Evolutionary conservation across 2,888 invertebrate species (phyloP).

Genomic region (Shargacucullia verbasci): DNA sequence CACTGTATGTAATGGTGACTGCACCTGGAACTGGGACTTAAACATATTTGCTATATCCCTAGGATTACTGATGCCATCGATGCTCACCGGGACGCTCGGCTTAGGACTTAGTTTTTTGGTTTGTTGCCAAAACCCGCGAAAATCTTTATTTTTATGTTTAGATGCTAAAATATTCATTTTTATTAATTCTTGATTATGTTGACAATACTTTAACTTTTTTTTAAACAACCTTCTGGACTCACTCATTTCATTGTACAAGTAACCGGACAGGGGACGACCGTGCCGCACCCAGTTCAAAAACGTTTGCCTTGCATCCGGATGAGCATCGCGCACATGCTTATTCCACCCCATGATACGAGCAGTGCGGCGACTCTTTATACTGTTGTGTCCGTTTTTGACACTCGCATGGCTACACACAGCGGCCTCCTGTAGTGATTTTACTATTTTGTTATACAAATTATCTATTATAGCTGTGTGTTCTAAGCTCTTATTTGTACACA

Average conservation of each 20-base stretch:
- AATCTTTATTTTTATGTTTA: constrained; percentile 6
- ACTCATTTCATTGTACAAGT: neutral
- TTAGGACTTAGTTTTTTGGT: neutral
- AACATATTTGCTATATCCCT: neutral
- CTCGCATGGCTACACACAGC: too few species aligned
- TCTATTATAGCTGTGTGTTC: constrained; percentile 5
- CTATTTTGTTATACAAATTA: too few species aligned
- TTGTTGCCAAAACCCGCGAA: constrained; percentile 1
- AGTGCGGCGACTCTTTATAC: too few species aligned
- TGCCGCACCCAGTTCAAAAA: neutral
- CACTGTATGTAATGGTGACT: neutral
- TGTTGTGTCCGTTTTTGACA: too few species aligned
- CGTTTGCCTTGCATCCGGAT: neutral
- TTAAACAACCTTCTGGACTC: neutral
- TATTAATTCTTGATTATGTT: neutral
- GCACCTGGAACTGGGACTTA: neutral
- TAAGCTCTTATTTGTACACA: constrained; percentile 1
- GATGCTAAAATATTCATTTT: constrained; percentile 1
- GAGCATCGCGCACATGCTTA: neutral
- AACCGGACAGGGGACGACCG: neutral
- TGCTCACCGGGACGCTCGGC: neutral
- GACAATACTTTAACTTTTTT: neutral
- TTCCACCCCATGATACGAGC: too few species aligned
- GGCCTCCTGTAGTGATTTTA: too few species aligned
- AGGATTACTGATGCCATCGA: neutral